phyloP scores from a whole-genome alignment of 2,888 invertebrate genomes.

The Sarcophaga caerulescens region DNA sequence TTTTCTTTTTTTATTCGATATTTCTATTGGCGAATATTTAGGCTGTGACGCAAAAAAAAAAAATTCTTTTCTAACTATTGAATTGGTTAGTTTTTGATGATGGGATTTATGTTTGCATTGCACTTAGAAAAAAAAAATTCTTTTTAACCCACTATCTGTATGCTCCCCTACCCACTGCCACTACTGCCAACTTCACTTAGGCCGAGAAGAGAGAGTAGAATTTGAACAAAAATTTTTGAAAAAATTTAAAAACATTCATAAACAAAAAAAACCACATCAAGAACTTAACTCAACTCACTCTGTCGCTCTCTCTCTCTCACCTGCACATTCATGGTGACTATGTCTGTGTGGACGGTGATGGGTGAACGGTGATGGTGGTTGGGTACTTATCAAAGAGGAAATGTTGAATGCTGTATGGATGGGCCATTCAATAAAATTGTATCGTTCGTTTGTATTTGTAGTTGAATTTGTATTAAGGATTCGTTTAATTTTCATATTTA shows the following conservation, averaged over 20 bases:
- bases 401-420: not conserved
- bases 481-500: slow-evolving; percentile 57
- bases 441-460: slow-evolving; percentile 15
- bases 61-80: slow-evolving; percentile 41
- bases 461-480: slow-evolving; percentile 16
- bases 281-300: slow-evolving; percentile 6
- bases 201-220: not conserved
- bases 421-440: slow-evolving; percentile 12
- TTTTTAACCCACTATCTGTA: not conserved
- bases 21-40: slow-evolving; percentile 51
- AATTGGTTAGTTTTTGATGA: slow-evolving; percentile 53
- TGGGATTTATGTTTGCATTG: slow-evolving; percentile 63
- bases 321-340: too few relatives aligned
- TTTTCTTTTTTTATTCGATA: not conserved
- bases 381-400: slow-evolving; percentile 31
- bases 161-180: not conserved
- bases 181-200: not conserved
- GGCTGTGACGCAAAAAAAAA: slow-evolving; percentile 30
- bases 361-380: not conserved
- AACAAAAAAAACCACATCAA: slow-evolving; percentile 60
- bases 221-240: not conserved
- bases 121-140: slow-evolving; percentile 48
- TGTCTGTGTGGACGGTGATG: too few relatives aligned
- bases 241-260: slow-evolving; percentile 49
- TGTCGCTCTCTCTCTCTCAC: too few relatives aligned